Conservation (phyloP, 2,888 invertebrate genomes). For the Falcaria lacertinaria region DNA sequence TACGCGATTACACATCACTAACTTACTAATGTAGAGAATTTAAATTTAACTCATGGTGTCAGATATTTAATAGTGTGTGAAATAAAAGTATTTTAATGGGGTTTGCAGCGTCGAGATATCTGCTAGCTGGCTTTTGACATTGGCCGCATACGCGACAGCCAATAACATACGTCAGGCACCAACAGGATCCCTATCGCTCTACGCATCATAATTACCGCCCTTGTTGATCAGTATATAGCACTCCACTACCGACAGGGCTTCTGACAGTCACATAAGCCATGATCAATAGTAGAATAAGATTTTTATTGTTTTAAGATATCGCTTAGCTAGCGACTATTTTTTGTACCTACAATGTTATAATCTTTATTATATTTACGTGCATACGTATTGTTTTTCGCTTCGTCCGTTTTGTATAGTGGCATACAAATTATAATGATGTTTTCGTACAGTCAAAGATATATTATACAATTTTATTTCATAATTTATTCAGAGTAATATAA, state of each 20-base stretch:
- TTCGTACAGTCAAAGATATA: slow-evolving; percentile 59
- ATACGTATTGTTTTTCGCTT: slow-evolving; percentile 45
- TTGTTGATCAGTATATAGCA: slow-evolving; percentile 46
- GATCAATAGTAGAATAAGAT: slow-evolving; percentile 66
- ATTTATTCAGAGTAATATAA: slow-evolving; percentile 61
- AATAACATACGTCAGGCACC: slow-evolving; percentile 71
- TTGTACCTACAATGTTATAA: slow-evolving; percentile 70
- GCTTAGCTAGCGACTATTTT: slow-evolving; percentile 59
- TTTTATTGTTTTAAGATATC: slow-evolving; percentile 59
- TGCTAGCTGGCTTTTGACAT: slow-evolving; percentile 80
- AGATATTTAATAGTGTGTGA: slow-evolving; percentile 60
- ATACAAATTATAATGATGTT: slow-evolving; percentile 64
- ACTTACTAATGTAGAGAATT: slow-evolving; percentile 56
- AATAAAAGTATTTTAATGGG: slow-evolving; percentile 70
- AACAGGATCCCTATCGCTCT: slow-evolving; percentile 64
- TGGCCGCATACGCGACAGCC: slow-evolving; percentile 68
- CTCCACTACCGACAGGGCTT: slow-evolving; percentile 42
- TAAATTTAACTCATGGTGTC: slow-evolving; percentile 50
- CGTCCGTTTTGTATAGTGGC: slow-evolving; percentile 67
- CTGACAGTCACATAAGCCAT: slow-evolving; percentile 72
- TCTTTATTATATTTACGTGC: slow-evolving; percentile 42
- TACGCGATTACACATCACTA: slow-evolving; percentile 53
- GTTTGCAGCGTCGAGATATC: slow-evolving; percentile 80
- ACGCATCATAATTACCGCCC: slow-evolving; percentile 73
- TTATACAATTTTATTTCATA: slow-evolving; percentile 57